Base-by-base conservation (phyloP, 1,140 invertebrate genomes). In the Zaprionus capensis region DNA sequence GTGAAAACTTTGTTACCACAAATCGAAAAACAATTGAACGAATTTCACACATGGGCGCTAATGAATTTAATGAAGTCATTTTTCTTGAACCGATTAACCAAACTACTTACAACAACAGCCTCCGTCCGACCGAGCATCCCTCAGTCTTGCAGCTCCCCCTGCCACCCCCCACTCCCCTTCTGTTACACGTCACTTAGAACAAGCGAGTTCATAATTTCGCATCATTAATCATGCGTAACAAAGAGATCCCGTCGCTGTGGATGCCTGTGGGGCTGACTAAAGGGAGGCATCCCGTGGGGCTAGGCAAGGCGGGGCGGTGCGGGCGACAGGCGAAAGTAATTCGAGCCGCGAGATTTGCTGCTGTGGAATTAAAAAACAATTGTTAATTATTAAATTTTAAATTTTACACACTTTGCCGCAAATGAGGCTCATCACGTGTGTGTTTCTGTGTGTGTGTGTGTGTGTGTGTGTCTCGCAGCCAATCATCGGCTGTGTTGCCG, bases 1-100 rank as follows among this genome's bases (percentile, higher is more conserved):
- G 17, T 24, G 11, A 24, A 34, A 34, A 34, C 31, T 34, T 34
- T 22, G 22, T 9, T 11, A 34, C 9, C 9, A 34, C 31, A 34
- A 51, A 69, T 62, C 65, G 57, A 65, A 53, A 51, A 55, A 15
- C 56, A 91, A 91, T 84, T 75, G 91, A 91, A 81, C 86, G 85
- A 58, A 84, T 92, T 92, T 92, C 91, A 92, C 91, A 92, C 91
- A 92, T 91, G 91, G 91, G 90, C 91, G 90, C 91, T 92, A 92
- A 92, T 92, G 90, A 91, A 83, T 91, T 91, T 92, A 92, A 92
- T 92, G 86, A 92, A 92, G 90, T 92, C 91, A 92, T 92, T 92
- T 87, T 88, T 92, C 90, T 91, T 88, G 49, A 88, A 90, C 85
- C 81, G 86, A 90, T 91, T 91, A 91, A 91, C 90, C 91, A 91